These are phyloP conservation scores for Ennomos erosarius DNA, from an alignment of 2,888 invertebrate species.

Conservation along the genomic window DNA sequence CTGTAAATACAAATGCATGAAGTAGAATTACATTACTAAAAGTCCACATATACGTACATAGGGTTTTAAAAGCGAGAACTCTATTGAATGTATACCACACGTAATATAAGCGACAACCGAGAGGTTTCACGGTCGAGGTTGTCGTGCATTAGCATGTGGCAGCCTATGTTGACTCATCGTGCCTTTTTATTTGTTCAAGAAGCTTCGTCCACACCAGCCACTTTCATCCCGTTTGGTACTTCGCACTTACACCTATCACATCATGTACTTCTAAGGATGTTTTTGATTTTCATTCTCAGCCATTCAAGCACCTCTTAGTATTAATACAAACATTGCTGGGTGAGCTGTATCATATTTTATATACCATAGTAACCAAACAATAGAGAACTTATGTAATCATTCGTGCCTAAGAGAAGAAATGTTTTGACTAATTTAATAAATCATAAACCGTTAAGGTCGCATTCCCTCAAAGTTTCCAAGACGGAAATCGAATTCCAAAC, in stretches of 20 bases:
- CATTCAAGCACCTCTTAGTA: background rate
- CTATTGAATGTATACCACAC: conserved; percentile 1
- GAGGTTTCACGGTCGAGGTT: conserved; percentile 49
- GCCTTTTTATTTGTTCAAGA: conserved; percentile 68
- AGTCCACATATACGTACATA: too few relatives aligned
- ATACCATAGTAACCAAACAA: conserved; percentile 8
- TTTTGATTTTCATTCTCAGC: conserved; percentile 40
- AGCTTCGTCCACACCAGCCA: conserved; percentile 64
- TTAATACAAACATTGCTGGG: conserved; percentile 3
- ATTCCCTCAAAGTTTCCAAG: conserved; percentile 43
- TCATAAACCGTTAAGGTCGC: conserved; percentile 36
- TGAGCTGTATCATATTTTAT: background rate
- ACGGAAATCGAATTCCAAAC: conserved; percentile 51
- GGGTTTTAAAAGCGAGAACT: too few relatives aligned
- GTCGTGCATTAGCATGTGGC: conserved; percentile 70
- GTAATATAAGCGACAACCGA: conserved; percentile 21
- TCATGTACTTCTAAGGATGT: conserved; percentile 43
- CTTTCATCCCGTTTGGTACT: conserved; percentile 58
- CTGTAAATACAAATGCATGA: too few relatives aligned
- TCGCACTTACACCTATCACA: conserved; percentile 45
- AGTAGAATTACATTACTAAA: too few relatives aligned
- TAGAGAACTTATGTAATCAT: conserved; percentile 29
- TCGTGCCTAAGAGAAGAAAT: conserved; percentile 43
- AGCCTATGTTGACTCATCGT: conserved; percentile 68
- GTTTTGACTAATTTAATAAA: conserved; percentile 48